Evolutionary conservation across 2,113 vertebrate species (phyloP), one percentile per base, ranked within the genome.

Genomic region (Girardinichthys multiradiatus): DNA sequence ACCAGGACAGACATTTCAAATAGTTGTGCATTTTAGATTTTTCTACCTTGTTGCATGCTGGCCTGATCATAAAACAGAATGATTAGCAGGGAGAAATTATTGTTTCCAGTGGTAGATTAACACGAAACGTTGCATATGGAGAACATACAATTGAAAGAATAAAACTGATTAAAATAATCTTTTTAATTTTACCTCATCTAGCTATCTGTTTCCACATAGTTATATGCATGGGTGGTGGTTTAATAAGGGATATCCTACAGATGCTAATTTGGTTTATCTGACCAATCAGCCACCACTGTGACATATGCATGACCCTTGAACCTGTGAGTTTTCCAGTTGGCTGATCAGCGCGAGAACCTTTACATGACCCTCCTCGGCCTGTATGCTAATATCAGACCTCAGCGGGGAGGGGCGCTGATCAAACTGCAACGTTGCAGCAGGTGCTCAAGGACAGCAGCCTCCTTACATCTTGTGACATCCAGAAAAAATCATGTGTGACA

Each of bases 191-290:
- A 51, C 21, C 48, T 54, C 48, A 21, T 10, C 48, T 2, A n/a
- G 21, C 48, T 24, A 24, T 24, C 24, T 2, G 10, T 54, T n/a
- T 54, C 48, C 19, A 21, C 48, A 24, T 54, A 17, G 5, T 24
- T 54, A 54, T 24, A 54, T 54, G 9, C 8, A 74, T 91, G 89
- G 84, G 86, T 89, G 82, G 85, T 58, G 21, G 45, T 84, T 83
- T 72, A 74, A 75, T 68, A 79, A 48, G 69, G 81, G 60, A 76
- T 89, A 79, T 61, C 69, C 57, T 4, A 31, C 1, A 72, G 78
- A 76, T 85, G 91, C 84, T 92, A 90, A 94, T 94, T 86, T 88
- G 86, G 92, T 92, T 93, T 92, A 90, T 93, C 87, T 87, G 84
- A 91, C 86, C 89, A 85, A 73, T 89, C 88, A 70, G 76, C 89